Conservation (phyloP, 2,888 invertebrate genomes). For the Sesamia inferens region DNA sequence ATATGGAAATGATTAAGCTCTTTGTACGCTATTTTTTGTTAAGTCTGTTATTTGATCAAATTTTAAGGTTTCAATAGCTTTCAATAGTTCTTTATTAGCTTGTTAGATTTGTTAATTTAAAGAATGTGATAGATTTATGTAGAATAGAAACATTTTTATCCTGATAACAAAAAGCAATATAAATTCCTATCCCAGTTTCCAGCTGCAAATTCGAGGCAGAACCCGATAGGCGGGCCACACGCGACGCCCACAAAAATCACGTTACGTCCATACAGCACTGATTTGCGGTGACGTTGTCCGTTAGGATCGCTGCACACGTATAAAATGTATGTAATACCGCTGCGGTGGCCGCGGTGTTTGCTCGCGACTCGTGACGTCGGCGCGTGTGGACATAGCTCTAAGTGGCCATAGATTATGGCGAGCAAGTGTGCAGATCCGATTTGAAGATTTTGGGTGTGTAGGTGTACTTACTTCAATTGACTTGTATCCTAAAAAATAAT, state of each 20-base stretch:
- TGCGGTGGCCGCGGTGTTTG: conserved; percentile 64
- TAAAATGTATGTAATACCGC: conserved; percentile 58
- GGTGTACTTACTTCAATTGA: too few relatives aligned
- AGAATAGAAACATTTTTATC: background rate
- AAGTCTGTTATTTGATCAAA: background rate
- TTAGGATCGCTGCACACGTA: conserved; percentile 64
- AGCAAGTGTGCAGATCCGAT: background rate
- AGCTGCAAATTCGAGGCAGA: conserved; percentile 7
- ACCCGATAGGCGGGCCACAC: conserved; percentile 29
- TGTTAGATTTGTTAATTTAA: background rate
- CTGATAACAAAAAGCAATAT: background rate
- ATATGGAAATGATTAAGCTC: background rate
- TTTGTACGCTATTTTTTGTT: background rate
- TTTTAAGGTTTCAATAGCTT: background rate
- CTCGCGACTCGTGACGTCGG: conserved; percentile 63
- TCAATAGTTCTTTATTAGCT: background rate
- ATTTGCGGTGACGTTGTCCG: conserved; percentile 66
- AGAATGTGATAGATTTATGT: too few relatives aligned
- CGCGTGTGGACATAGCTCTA: conserved; percentile 58
- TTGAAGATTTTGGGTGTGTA: background rate
- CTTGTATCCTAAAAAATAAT: too few relatives aligned
- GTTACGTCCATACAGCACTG: conserved; percentile 54
- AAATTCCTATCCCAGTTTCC: conserved; percentile 8
- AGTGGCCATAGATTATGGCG: conserved; percentile 42
- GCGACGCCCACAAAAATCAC: conserved; percentile 50